Evolutionary conservation across 2,113 vertebrate genomes (phyloP).

Genomic region (Psammodynastes pulverulentus): DNA sequence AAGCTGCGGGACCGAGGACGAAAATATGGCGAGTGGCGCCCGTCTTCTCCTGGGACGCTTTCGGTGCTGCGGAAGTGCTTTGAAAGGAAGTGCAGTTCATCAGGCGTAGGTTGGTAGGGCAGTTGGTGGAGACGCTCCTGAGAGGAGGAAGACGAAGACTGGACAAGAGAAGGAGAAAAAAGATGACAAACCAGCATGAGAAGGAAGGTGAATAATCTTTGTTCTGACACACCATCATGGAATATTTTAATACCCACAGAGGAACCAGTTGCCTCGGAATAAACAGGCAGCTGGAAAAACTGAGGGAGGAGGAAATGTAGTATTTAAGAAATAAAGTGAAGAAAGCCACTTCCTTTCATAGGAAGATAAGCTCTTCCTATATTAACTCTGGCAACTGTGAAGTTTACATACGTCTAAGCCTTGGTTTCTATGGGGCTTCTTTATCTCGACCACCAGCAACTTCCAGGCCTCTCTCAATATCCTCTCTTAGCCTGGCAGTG

Average conservation of each 20-base stretch:
- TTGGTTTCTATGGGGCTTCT: not conserved
- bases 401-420: not conserved
- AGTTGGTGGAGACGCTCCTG: conserved; percentile 96
- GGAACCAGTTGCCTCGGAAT: not conserved
- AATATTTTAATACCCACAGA: not conserved
- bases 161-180: not conserved
- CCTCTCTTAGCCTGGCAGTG: not conserved
- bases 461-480: not conserved
- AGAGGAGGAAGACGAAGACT: conserved; percentile 93
- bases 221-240: not conserved
- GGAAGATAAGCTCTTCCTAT: not conserved
- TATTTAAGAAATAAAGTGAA: not conserved
- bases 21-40: conserved; percentile 77
- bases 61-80: conserved; percentile 96
- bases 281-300: not conserved
- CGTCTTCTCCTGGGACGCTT: conserved; percentile 85
- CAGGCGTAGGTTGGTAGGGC: conserved; percentile 93
- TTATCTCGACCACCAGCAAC: not conserved
- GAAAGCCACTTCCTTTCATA: not conserved
- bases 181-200: not conserved
- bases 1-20: conserved; percentile 91
- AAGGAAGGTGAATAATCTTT: not conserved
- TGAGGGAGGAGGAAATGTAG: not conserved
- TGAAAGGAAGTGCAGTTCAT: conserved; percentile 96
- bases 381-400: not conserved